Percentiles rank a stretch among this genome's conserved stretches.
Evolutionary conservation across 2,888 invertebrate genomes (phyloP).

Genomic region (Acheta domesticus): DNA sequence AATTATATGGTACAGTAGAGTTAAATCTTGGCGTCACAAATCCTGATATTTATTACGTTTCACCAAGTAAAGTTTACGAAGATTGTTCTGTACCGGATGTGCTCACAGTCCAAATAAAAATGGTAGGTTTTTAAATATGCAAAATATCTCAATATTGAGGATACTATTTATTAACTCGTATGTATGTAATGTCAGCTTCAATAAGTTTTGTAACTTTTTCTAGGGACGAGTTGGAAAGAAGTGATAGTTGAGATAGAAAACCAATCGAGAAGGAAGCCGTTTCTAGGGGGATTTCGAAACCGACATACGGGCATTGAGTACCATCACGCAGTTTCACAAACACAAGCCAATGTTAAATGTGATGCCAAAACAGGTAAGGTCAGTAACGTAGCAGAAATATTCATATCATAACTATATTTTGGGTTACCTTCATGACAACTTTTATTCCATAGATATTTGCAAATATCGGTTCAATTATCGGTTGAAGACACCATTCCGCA

Average conservation of each 20-base stretch:
- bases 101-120: not conserved
- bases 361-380: not conserved
- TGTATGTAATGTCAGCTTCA: too few relatives aligned
- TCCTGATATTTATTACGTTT: not conserved
- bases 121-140: not conserved
- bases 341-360: slow-evolving; percentile 43
- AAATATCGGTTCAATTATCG: too few relatives aligned
- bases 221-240: slow-evolving; percentile 43
- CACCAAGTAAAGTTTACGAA: not conserved
- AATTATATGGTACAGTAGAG: not conserved
- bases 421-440: not conserved
- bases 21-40: not conserved
- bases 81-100: slow-evolving; percentile 21
- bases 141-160: too few relatives aligned
- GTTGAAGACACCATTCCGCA: too few relatives aligned
- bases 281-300: slow-evolving; percentile 67
- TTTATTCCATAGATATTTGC: not conserved
- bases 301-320: slow-evolving; percentile 66
- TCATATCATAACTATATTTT: not conserved
- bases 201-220: not conserved
- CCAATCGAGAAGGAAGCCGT: slow-evolving; percentile 49
- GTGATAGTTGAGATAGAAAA: slow-evolving; percentile 60
- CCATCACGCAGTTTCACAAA: slow-evolving; percentile 81
- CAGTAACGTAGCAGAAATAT: not conserved
- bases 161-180: too few relatives aligned